Evolutionary conservation across 2,888 invertebrate genomes (phyloP), one percentile per base, ranked within the genome.

Genomic region (Omphaloscelis lunosa): DNA sequence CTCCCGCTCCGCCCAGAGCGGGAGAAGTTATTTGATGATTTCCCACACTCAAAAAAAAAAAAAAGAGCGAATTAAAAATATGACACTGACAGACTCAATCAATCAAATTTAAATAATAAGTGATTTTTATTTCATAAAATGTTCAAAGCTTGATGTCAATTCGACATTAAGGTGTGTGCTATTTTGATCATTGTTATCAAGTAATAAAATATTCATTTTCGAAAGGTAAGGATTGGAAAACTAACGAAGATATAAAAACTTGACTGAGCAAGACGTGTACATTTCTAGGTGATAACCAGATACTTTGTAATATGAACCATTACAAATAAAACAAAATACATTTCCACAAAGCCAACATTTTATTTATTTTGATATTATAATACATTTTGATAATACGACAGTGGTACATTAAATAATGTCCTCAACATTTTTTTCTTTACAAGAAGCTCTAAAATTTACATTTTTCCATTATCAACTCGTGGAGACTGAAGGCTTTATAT

Each of bases 321-420:
- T 23, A 23, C 4, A 83, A 85, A 84, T 75, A 84, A 90, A 88
- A 80, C 78, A 87, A 82, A 86, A 85, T 72, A 59, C 82, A 88
- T 86, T 89, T 92, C 90, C 91, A 92, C 92, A 91, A 93, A 92
- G 92, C 93, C 92, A 93, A 92, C 93, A 92, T 92, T 93, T 93
- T 93, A 93, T 93, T 93, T 88, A 90, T 88, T 91, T 91, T 92
- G 90, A 91, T 89, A 89, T 89, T 88, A 89, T 90, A 91, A 91
- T 92, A 92, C 92, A 92, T 91, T 90, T 90, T 77, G 84, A 88
- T 83, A 88, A 86, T 82, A 88, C 85, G 85, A 90, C 89, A 90
- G 86, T 89, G 86, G 87, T 87, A 86, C 86, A 88, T 85, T 89
- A 89, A 89, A 88, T 87, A 90, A 89, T 86, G 82, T 88, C 79